Percentiles rank a stretch among this genome's conserved stretches.
These are phyloP conservation scores for Neodontobutis hainanensis DNA, from an alignment of 2,113 vertebrate species.

Conservation along the genomic window DNA sequence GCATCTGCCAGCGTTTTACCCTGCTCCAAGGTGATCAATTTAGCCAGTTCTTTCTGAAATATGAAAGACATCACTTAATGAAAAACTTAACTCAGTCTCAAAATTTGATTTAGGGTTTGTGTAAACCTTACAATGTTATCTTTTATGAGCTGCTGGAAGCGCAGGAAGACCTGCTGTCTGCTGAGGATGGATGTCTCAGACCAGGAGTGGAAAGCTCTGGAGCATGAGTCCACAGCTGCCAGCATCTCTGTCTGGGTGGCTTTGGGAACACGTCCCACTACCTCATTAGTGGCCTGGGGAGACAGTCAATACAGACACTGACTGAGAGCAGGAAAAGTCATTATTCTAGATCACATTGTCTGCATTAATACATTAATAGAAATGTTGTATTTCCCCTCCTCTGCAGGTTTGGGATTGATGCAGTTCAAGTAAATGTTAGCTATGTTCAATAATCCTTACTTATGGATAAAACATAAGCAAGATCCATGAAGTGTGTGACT, in stretches of 20 bases:
- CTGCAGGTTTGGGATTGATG: constrained; percentile 11
- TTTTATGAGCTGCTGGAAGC: constrained; percentile 97
- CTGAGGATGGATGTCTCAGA: constrained; percentile 92
- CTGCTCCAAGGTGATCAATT: constrained; percentile 92
- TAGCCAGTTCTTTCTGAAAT: constrained; percentile 94
- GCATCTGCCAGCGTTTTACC: constrained; percentile 97
- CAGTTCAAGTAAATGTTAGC: constrained; percentile 12
- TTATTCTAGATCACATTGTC: constrained; percentile 3
- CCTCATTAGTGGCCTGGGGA: constrained; percentile 89
- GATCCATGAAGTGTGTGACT: not conserved
- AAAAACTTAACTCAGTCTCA: not conserved
- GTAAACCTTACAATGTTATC: constrained; percentile 90
- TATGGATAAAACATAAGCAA: constrained; percentile 13
- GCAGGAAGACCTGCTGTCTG: constrained; percentile 94
- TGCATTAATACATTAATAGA: constrained; percentile 27
- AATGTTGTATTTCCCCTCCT: constrained; percentile 17
- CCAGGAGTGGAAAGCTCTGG: constrained; percentile 86
- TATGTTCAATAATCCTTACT: constrained; percentile 13
- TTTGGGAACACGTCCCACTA: constrained; percentile 88
- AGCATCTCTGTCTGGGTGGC: constrained; percentile 93
- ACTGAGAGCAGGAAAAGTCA: constrained; percentile 21
- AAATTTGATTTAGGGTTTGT: not conserved
- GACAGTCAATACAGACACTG: constrained; percentile 19
- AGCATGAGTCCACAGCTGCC: constrained; percentile 89
- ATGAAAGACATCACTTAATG: not conserved